Base-by-base conservation (phyloP, 2,113 vertebrate species). In the Peromyscus californicus region DNA sequence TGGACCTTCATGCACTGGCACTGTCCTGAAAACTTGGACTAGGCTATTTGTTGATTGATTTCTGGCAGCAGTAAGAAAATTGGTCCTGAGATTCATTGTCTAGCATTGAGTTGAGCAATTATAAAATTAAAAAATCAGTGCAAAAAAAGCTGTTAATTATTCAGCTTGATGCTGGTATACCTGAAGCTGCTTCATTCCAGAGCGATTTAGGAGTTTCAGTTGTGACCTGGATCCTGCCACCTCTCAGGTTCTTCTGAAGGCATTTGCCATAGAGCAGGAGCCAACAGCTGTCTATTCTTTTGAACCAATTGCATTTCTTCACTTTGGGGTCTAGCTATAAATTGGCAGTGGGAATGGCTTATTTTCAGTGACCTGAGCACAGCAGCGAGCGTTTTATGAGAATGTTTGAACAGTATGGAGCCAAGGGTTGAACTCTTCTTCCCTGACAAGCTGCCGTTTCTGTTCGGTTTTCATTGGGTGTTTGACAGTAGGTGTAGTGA, bases 321-420 rank as follows among this genome's bases (percentile, higher is more conserved):
- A 6, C 78, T 78, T n/a, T 15, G 9, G 36, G 54, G 95, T 89
- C 83, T 39, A 57, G 89, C 90, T 95, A 61, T 94, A 39, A 69
- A 79, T 26, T 70, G 48, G 90, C 16, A 33, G 3, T 57, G n/a
- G 70, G 86, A 90, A 72, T 70, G 65, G 7, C 33, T 88, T 8
- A 2, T 33, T 74, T 86, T 84, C 29, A 92, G 7, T 90, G 54
- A 87, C 36, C 4, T 0, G 1, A 42, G 7, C 42, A n/a, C 29
- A n/a, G 91, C 76, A 95, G 57, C 54, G 87, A 97, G 79, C 17
- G 16, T 92, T 29, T 22, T 90, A 61, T 97, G 24, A 39, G 42
- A 84, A 51, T 90, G 87, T 93, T 87, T 96, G 59, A 42, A 33
- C 24, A 57, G 11, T 92, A 13, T 15, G 76, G 7, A 54, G 65